A percentile compares a stretch with the other conserved stretches of the same genome.
Evolutionary conservation across 2,888 invertebrate species (phyloP).

Genomic region (Diarsia brunnea): DNA sequence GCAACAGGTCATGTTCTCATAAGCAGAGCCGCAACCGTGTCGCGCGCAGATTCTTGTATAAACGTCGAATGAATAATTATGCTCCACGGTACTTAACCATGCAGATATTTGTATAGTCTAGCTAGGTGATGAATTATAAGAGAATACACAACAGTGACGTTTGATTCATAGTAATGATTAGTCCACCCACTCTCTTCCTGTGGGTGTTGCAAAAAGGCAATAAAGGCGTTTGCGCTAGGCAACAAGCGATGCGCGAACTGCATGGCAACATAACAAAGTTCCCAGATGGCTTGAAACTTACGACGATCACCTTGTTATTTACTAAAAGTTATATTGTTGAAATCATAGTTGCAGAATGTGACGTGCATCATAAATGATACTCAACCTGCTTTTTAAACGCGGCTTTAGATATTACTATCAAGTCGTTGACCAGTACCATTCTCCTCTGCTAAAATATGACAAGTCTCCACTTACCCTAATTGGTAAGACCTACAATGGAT

Average conservation of each 20-base stretch:
- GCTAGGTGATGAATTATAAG: slow-evolving; percentile 9
- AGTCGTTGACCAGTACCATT: neutral
- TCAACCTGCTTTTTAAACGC: neutral
- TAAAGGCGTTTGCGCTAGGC: neutral
- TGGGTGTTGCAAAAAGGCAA: neutral
- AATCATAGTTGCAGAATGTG: slow-evolving; percentile 13
- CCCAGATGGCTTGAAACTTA: neutral
- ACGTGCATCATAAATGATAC: neutral
- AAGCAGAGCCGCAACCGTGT: slow-evolving; percentile 45
- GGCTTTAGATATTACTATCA: neutral
- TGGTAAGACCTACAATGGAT: slow-evolving; percentile 5
- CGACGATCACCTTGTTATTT: neutral
- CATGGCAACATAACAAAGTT: neutral
- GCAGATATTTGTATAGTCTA: slow-evolving; percentile 8
- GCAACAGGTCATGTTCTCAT: slow-evolving; percentile 48
- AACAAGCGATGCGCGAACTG: neutral
- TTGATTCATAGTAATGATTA: neutral
- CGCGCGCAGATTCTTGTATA: slow-evolving; percentile 20
- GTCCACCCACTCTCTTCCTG: slow-evolving; percentile 7
- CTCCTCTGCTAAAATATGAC: neutral
- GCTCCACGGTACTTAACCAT: slow-evolving; percentile 22
- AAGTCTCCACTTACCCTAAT: slow-evolving; percentile 19
- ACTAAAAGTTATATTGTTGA: neutral
- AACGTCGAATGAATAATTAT: slow-evolving; percentile 33
- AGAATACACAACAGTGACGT: slow-evolving; percentile 1